These are phyloP conservation scores for Sciurus niger DNA, from an alignment of 2,113 vertebrate genomes.

Conservation along the genomic window DNA sequence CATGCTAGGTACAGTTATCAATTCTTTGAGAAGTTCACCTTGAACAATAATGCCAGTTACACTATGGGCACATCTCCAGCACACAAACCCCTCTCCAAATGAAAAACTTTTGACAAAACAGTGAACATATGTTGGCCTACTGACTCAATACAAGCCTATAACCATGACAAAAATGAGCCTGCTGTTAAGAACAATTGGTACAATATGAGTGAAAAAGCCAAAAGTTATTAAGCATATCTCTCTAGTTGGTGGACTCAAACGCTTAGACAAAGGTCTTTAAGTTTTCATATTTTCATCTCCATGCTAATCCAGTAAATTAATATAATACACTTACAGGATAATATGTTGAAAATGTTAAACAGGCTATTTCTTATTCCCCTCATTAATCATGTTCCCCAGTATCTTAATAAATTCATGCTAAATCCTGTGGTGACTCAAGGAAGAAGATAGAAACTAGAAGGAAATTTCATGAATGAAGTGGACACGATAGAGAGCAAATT, in stretches of 20 bases:
- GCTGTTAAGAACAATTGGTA: not conserved
- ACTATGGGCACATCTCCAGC: not conserved
- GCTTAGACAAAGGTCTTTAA: not conserved
- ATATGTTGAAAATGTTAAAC: not conserved
- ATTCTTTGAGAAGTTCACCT: constrained; percentile 18
- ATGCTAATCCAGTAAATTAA: not conserved
- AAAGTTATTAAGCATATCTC: not conserved
- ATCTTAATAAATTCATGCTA: not conserved
- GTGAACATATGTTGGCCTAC: not conserved
- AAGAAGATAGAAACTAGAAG: not conserved
- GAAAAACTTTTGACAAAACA: constrained; percentile 19
- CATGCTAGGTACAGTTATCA: not conserved
- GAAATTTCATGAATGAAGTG: not conserved
- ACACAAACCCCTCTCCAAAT: not conserved
- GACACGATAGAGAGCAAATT: not conserved
- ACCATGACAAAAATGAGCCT: not conserved
- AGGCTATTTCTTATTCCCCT: not conserved
- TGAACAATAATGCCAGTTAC: constrained; percentile 14
- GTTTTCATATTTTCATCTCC: not conserved
- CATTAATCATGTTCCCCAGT: not conserved
- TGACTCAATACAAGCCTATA: constrained; percentile 1
- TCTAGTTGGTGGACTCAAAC: not conserved
- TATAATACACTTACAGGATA: not conserved
- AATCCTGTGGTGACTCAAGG: not conserved
- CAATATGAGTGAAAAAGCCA: not conserved